Base-by-base conservation (phyloP, 2,888 invertebrate species). In the Idaea straminata region DNA sequence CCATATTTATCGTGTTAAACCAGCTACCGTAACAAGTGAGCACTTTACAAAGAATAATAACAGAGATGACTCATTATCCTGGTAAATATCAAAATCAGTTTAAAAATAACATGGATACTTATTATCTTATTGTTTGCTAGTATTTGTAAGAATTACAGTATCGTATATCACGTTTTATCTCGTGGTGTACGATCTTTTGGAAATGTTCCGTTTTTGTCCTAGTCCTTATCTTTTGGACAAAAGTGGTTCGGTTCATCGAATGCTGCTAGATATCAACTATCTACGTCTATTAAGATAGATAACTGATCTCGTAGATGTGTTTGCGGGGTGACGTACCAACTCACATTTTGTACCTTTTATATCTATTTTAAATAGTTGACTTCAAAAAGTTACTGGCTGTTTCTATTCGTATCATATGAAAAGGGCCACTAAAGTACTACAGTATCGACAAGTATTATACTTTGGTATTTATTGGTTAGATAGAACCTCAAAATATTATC, bases 191-290 rank as follows among this genome's bases (percentile, higher is more conserved):
- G 75, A 80, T 76, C 75, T 71, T 69, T 47, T 65, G 13, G 72
- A 75, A 81, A 80, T 78, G 79, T 74, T 74, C 76, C 78, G 78
- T 83, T 83, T 84, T 84, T 83, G 80, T 80, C 75, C 73, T 76
- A 73, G 65, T 71, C 69, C 69, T 77, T 82, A 81, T 82, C 81
- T 78, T 68, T 66, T 70, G 69, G 71, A 74, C 76, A 77, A 81
- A 79, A 70, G 69, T 69, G 76, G 74, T 71, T 72, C 71, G 77
- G 78, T 77, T 78, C 73, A 75, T 76, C 70, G 72, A 72, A 70
- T 72, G 70, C 69, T 71, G 70, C 69, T 70, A 78, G 78, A 77
- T 75, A 77, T 69, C 64, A 70, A 72, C 64, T 77, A 81, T 80
- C 79, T 77, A 80, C 74, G 78, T 80, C 79, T 77, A 82, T 82